Percentiles rank a stretch among this genome's conserved stretches.
Evolutionary conservation across 1,140 invertebrate genomes (phyloP).

Genomic region (Metaphire vulgaris): DNA sequence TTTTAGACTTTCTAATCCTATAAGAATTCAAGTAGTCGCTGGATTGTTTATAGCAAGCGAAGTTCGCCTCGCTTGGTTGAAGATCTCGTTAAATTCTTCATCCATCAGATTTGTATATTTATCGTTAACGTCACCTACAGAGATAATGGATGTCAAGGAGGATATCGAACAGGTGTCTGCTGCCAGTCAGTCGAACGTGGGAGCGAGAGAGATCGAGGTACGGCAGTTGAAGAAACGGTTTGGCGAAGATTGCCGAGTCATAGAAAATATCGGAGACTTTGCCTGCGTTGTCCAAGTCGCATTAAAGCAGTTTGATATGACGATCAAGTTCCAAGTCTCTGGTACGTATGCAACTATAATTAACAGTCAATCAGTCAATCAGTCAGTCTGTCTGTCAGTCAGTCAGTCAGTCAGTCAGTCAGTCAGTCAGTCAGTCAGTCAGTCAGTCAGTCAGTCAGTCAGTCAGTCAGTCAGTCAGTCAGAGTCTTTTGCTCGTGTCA

Average conservation of each 20-base stretch:
- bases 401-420: constrained; percentile 28
- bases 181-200: too few species aligned
- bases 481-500: too few species aligned
- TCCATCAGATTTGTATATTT: too few species aligned
- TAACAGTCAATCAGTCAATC: constrained; percentile 26
- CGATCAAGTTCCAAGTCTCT: not conserved
- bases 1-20: too few species aligned
- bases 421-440: constrained; percentile 28
- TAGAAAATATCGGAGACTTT: not conserved
- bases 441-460: constrained; percentile 29
- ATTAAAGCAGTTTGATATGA: not conserved
- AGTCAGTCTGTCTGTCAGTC: constrained; percentile 26
- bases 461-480: constrained; percentile 28
- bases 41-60: too few species aligned
- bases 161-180: too few species aligned
- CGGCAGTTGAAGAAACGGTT: not conserved
- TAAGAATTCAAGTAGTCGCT: too few species aligned
- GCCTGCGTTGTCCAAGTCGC: not conserved
- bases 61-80: too few species aligned
- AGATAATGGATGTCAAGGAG: too few species aligned
- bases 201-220: not conserved
- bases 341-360: too few species aligned
- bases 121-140: too few species aligned
- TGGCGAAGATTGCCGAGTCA: not conserved
- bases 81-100: too few species aligned